phyloP scores from a whole-genome alignment of 2,797 vertebrate genomes.

The Coregonus suidteri region DNA sequence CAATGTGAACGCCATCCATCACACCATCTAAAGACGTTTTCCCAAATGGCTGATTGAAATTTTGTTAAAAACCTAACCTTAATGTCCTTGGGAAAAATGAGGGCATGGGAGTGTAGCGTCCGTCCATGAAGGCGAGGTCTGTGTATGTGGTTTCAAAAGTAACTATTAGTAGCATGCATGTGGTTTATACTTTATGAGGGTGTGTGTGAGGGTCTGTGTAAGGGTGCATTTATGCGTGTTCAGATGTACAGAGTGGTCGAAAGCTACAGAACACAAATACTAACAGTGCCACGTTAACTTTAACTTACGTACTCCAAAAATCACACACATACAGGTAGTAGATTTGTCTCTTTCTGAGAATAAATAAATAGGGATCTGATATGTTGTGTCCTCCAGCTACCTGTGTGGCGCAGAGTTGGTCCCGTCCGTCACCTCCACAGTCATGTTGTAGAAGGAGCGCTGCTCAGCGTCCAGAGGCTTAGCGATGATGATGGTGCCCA shows the following conservation, averaged over 20 bases:
- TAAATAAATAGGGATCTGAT: background rate
- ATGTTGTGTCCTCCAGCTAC: constrained; percentile 55
- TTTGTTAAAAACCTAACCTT: background rate
- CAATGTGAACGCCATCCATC: constrained; percentile 9
- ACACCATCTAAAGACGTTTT: background rate
- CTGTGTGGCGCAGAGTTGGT: constrained; percentile 87
- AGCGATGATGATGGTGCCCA: constrained; percentile 93
- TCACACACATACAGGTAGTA: too few species aligned
- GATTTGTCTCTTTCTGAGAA: too few species aligned
- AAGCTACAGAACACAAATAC: too few species aligned
- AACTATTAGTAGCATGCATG: background rate
- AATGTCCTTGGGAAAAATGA: background rate
- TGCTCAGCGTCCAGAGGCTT: constrained; percentile 93
- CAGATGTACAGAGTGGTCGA: too few species aligned
- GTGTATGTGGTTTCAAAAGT: background rate
- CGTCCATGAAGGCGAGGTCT: too few species aligned
- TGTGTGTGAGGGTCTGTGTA: too few species aligned
- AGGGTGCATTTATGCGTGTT: too few species aligned
- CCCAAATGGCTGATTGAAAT: background rate
- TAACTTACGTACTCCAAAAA: too few species aligned
- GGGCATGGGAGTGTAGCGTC: too few species aligned
- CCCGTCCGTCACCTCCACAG: constrained; percentile 89
- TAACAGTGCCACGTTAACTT: too few species aligned
- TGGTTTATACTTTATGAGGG: background rate
- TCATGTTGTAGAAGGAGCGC: constrained; percentile 89